These are phyloP conservation scores for Drosophila chauvacae DNA, from an alignment of 1,140 invertebrate genomes.

Conservation along the genomic window DNA sequence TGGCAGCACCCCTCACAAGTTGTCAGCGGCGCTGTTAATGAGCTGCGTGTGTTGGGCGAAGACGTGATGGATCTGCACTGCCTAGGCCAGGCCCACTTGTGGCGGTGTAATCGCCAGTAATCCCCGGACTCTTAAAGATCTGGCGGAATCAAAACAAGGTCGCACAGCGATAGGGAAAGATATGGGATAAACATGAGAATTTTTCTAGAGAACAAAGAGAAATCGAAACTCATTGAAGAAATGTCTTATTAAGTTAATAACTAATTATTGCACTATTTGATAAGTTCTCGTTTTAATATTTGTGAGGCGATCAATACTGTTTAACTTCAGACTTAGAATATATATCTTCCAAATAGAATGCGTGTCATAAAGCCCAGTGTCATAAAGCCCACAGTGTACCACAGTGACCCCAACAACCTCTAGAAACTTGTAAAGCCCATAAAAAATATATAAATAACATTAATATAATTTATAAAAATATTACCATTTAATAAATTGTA, in stretches of 20 bases:
- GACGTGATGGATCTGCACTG: conserved; percentile 17
- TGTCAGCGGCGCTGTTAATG: conserved; percentile 69
- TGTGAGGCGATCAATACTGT: too few relatives aligned
- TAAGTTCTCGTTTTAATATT: neutral
- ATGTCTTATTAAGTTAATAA: neutral
- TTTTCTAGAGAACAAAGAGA: too few relatives aligned
- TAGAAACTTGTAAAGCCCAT: neutral
- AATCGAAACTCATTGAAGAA: neutral
- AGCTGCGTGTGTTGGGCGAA: conserved; percentile 32
- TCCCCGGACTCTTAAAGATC: conserved; percentile 11
- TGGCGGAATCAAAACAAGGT: conserved; percentile 9
- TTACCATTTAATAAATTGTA: too few relatives aligned
- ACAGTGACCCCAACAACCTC: too few relatives aligned
- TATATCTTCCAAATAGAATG: too few relatives aligned
- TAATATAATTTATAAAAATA: neutral
- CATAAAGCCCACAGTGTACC: too few relatives aligned
- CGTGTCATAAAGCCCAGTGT: too few relatives aligned
- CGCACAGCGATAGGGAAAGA: neutral
- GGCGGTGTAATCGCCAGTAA: conserved; percentile 4
- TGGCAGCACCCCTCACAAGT: conserved; percentile 34
- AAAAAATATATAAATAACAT: neutral
- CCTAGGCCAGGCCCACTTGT: conserved; percentile 15
- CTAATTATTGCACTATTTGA: neutral
- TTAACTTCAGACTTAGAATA: too few relatives aligned
- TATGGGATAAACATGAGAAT: neutral